These are phyloP conservation scores for Nomada fabriciana DNA, from an alignment of 2,888 invertebrate genomes.

Conservation along the genomic window DNA sequence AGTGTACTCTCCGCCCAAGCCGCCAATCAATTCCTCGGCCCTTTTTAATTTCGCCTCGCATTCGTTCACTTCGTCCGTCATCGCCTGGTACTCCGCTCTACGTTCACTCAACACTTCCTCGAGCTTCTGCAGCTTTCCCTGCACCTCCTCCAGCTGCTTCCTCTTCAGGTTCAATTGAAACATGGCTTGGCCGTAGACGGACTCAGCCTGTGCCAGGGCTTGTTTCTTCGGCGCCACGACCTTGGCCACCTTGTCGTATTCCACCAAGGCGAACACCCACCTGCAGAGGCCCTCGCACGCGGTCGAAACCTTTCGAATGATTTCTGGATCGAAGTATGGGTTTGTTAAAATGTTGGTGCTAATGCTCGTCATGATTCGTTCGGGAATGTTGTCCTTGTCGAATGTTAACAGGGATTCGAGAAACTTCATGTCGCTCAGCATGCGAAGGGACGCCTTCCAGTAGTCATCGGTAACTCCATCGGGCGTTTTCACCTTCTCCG, in stretches of 20 bases:
- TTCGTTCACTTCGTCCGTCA: constrained; percentile 94
- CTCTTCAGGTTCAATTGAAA: constrained; percentile 92
- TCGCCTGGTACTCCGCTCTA: constrained; percentile 88
- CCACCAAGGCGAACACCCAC: constrained; percentile 97
- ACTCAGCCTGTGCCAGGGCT: constrained; percentile 94
- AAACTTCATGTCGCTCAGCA: constrained; percentile 96
- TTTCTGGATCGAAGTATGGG: constrained; percentile 96
- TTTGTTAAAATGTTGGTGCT: constrained; percentile 92
- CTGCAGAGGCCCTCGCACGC: constrained; percentile 96
- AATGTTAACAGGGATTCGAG: constrained; percentile 93
- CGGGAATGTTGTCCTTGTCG: constrained; percentile 97
- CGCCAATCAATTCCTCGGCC: constrained; percentile 96
- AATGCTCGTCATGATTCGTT: constrained; percentile 92
- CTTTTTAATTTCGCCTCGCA: constrained; percentile 95
- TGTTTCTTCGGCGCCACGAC: constrained; percentile 97
- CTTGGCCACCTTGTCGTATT: constrained; percentile 97
- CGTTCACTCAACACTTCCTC: constrained; percentile 90
- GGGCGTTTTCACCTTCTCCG: constrained; percentile 93
- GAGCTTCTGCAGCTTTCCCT: constrained; percentile 88
- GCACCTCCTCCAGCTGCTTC: constrained; percentile 89
- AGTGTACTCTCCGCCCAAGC: constrained; percentile 95
- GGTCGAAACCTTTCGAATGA: constrained; percentile 93
- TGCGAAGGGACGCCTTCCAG: constrained; percentile 96
- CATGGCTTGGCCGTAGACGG: constrained; percentile 91
- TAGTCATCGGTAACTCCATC: constrained; percentile 93